Percentiles rank a stretch among this genome's conserved stretches.
phyloP scores from a whole-genome alignment of 2,888 invertebrate species.

The Crioceris asparagi region DNA sequence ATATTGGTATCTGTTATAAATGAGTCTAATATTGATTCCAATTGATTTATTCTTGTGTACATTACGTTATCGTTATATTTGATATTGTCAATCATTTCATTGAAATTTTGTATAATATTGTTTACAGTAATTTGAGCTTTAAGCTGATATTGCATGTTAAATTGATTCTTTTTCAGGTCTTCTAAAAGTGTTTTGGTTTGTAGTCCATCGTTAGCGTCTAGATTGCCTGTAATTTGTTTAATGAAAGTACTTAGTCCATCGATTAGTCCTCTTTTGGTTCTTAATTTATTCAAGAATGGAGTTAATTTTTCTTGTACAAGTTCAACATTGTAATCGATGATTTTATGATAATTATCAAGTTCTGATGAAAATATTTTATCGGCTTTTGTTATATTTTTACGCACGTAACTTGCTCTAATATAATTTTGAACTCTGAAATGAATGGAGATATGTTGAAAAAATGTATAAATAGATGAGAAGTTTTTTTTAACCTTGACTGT shows the following conservation, averaged over 20 bases:
- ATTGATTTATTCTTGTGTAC: not conserved
- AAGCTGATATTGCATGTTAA: constrained; percentile 3
- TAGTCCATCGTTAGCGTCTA: constrained; percentile 7
- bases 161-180: constrained; percentile 2
- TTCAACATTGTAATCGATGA: not conserved
- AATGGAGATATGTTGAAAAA: not conserved
- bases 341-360: not conserved
- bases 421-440: not conserved
- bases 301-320: not conserved
- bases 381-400: not conserved
- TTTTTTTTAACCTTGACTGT: not conserved
- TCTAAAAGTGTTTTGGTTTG: constrained; percentile 6
- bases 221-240: constrained; percentile 6
- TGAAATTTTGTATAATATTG: constrained; percentile 10
- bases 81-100: constrained; percentile 6
- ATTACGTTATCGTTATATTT: constrained; percentile 7
- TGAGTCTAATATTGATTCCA: not conserved
- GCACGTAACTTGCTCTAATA: not conserved
- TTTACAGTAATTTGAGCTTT: too few species aligned
- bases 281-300: not conserved
- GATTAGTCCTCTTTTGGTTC: not conserved
- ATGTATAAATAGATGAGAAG: not conserved
- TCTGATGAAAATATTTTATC: not conserved
- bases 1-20: constrained; percentile 5
- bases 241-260: constrained; percentile 3